Base-by-base conservation (phyloP, 2,113 vertebrate genomes). In the Paraplagusia blochii region DNA sequence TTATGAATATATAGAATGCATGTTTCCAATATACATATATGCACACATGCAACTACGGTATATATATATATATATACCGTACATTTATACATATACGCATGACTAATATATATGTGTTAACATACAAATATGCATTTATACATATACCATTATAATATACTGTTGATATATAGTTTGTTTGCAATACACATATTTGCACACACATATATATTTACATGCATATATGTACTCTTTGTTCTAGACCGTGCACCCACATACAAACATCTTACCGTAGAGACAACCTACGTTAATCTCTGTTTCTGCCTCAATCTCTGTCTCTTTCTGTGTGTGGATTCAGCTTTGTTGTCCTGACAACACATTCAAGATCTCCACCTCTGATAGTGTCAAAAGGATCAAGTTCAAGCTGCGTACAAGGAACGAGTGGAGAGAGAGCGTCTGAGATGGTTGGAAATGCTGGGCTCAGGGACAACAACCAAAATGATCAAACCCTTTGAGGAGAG, bases 341-440 rank as follows among this genome's bases (percentile, higher is more conserved):
- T 81, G 82, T 83, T 81, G 81, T 80, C 79, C 4, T 74, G 79
- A 66, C 63, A 19, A 83, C 81, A 14, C 69, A 58, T 81, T 81
- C 69, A 59, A 85, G 88, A 87, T 85, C 69, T 42, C 56, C 61
- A n/a, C 58, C 12, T 79, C 75, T 76, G 82, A 88, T 88, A 80
- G 43, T 15, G 66, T 59, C 69, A 79, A 76, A 48, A 44, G 74
- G 81, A 86, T 83, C 77, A 77, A 52, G 74, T 63, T 70, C 72
- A 76, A 66, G 80, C 79, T 72, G 81, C 69, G 81, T 55, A 53
- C 35, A 9, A 14, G 59, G 56, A 48, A 52, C 11, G 18, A 3
- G 29, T 13, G 15, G 13, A 52, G 3, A 46, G 36, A 47, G 3
- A 51, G 33, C 1, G 39, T 29, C 8, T 47, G 22, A 11, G 46